Conservation (phyloP, 2,888 invertebrate species). For the Odontothrips loti region DNA sequence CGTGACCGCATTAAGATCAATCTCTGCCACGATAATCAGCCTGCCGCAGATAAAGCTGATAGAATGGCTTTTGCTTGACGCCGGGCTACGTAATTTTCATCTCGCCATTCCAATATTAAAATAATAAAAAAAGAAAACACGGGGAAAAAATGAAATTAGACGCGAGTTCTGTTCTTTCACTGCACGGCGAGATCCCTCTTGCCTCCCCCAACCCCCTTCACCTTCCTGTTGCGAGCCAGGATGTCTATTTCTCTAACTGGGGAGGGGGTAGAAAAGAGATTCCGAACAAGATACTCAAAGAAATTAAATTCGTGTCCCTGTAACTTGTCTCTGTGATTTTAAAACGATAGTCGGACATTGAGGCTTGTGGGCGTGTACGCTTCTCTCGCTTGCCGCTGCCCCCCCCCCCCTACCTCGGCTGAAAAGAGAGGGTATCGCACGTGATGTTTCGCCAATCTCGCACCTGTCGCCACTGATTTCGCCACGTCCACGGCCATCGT, state of each 20-base stretch:
- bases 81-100: neutral
- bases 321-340: neutral
- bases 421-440: neutral
- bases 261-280: neutral
- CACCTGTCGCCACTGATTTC: slow-evolving; percentile 17
- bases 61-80: neutral
- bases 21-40: slow-evolving; percentile 11
- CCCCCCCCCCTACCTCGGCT: neutral
- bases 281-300: neutral
- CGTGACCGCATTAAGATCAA: slow-evolving; percentile 11
- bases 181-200: neutral
- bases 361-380: neutral
- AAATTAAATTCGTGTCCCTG: neutral
- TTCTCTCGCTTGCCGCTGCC: neutral
- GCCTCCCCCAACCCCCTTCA: neutral
- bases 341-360: neutral
- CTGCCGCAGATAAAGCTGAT: neutral
- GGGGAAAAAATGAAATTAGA: neutral
- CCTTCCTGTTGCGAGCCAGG: neutral
- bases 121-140: no score
- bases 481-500: neutral
- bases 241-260: neutral
- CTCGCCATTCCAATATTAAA: neutral
- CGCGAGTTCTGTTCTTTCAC: neutral
- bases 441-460: neutral